Percentiles rank a stretch among this genome's conserved stretches.
These are phyloP conservation scores for Andricus quercusramuli DNA, from an alignment of 2,888 invertebrate genomes.

Conservation along the genomic window DNA sequence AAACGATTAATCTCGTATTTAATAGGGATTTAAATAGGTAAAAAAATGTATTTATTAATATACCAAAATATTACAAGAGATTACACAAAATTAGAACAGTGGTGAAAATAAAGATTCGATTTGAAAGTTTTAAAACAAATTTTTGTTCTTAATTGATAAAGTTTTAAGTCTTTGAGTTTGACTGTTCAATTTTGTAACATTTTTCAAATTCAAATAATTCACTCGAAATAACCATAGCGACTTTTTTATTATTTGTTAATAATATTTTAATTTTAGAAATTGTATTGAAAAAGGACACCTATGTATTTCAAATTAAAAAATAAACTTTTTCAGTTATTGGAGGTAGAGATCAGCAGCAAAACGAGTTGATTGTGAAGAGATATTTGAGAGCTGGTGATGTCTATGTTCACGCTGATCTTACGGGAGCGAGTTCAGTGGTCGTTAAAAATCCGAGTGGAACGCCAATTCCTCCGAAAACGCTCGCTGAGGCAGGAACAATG, in stretches of 20 bases:
- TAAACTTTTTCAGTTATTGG: slow-evolving; percentile 86
- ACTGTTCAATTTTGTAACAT: no score
- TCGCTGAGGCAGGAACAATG: slow-evolving; percentile 97
- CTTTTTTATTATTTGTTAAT: background rate
- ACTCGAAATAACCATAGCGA: no score
- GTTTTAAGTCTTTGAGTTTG: no score
- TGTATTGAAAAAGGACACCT: background rate
- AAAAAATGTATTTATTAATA: no score
- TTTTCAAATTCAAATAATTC: no score
- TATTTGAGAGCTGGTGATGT: slow-evolving; percentile 91
- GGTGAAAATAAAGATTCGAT: no score
- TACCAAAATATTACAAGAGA: no score
- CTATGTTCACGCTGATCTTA: slow-evolving; percentile 98
- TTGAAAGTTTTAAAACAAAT: no score
- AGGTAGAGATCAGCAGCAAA: slow-evolving; percentile 98
- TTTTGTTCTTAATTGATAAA: no score
- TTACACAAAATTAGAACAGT: no score
- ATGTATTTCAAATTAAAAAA: slow-evolving; percentile 22
- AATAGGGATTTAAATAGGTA: no score
- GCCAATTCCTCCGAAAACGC: slow-evolving; percentile 94
- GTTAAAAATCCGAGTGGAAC: slow-evolving; percentile 90
- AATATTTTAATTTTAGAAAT: slow-evolving; percentile 34
- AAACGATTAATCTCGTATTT: no score
- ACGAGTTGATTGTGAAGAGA: slow-evolving; percentile 96
- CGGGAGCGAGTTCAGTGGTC: slow-evolving; percentile 94